Base-by-base conservation (phyloP, 37 sponge, comb jelly and placozoan genomes). In the Agelas oroides region DNA sequence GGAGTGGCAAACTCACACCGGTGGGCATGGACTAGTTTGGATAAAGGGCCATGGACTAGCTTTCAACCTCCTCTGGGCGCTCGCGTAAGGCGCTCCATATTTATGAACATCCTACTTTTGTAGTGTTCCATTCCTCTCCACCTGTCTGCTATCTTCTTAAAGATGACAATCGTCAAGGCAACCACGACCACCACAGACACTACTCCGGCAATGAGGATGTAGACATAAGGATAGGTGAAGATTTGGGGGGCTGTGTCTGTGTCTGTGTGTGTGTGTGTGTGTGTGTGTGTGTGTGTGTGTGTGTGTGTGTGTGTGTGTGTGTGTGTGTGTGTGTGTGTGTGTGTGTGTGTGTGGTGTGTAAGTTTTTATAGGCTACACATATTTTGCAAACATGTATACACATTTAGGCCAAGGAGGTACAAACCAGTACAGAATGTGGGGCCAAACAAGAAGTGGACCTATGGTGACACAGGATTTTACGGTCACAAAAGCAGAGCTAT, bases 161-260 rank as follows among this genome's bases (percentile, higher is more conserved):
- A 53, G 13, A 83, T 54, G 33, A 66, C 84, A 21, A 70, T 60
- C 30, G 55, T 56, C 58, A 83, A 52, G 35, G 71, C 78, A 38
- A 70, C 55, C 30, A 76, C 53, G n/a, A 81, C 40, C 65, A 75
- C 82, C 76, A 81, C 38, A 34, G 27, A 59, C 37, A 88, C 35
- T 24, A 82, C 33, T 0, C 83, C 81, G 53, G 75, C 74, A 52
- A 75, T 28, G 30, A 77, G 41, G 36, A 77, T 79, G 64, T 87
- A 86, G 59, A 77, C 54, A 18, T 46, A 86, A 11, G 78, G 65
- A 31, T 70, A 86, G n/a, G 30, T 53, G 23, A 65, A 37, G 28
- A 76, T 12, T 0, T 35, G 36, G 6, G 46, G 46, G 46, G 3
- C 8, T 8, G 46, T 46, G 72, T 36, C 21, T 36, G 72, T 71